phyloP scores from a whole-genome alignment of 1,140 invertebrate species.

The Brachionus plicatilis region DNA sequence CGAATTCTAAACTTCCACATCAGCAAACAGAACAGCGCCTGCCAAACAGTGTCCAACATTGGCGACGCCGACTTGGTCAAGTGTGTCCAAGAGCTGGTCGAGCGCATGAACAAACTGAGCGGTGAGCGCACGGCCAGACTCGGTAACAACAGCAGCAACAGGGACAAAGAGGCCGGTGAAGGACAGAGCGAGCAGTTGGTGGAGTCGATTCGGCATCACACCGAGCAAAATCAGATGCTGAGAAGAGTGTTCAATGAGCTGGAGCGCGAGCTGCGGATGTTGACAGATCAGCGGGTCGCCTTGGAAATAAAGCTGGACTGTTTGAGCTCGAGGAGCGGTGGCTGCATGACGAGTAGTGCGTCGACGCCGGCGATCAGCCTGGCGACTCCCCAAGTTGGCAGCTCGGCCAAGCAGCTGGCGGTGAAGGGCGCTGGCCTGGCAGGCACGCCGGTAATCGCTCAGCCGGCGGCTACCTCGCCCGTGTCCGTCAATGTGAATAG shows the following conservation, averaged over 20 bases:
- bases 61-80: not conserved
- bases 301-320: conserved; percentile 36
- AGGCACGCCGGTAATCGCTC: not conserved
- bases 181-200: not conserved
- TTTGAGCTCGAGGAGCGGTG: not conserved
- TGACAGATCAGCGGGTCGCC: conserved; percentile 8
- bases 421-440: not conserved
- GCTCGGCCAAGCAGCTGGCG: not conserved
- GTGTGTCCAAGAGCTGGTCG: not conserved
- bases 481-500: not conserved
- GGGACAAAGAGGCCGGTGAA: not conserved
- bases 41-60: not conserved
- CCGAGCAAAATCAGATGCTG: conserved; percentile 26
- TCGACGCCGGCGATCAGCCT: not conserved
- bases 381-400: not conserved
- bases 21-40: not conserved
- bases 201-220: conserved; percentile 4
- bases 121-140: not conserved
- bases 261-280: not conserved
- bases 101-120: not conserved
- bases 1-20: not conserved
- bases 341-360: not conserved
- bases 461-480: not conserved
- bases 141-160: not conserved
- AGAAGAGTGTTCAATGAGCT: conserved; percentile 21